A percentile compares a stretch with the other conserved stretches of the same genome.
Evolutionary conservation across 1,140 invertebrate genomes (phyloP).

Genomic region (Zophobas morio): DNA sequence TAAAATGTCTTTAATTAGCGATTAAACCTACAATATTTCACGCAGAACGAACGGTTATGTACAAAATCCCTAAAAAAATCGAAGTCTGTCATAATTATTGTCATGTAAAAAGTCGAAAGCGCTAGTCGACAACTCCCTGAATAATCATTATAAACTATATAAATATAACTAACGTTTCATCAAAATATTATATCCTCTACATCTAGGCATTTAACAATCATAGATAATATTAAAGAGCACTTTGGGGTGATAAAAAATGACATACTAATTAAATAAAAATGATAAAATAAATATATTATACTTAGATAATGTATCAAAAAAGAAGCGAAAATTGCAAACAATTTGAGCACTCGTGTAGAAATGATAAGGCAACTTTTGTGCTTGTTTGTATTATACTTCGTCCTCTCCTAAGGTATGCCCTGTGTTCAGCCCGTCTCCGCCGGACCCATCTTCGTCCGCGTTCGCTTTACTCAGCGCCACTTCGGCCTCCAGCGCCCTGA

Average conservation of each 20-base stretch:
- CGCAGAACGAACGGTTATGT: neutral
- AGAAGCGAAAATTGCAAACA: slow-evolving; percentile 35
- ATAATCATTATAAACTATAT: slow-evolving; percentile 58
- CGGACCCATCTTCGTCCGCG: slow-evolving; percentile 61
- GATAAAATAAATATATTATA: slow-evolving; percentile 43
- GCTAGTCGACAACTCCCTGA: slow-evolving; percentile 5
- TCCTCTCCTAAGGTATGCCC: slow-evolving; percentile 58
- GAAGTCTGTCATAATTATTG: slow-evolving; percentile 11
- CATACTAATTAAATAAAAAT: slow-evolving; percentile 31
- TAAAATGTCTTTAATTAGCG: neutral
- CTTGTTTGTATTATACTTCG: slow-evolving; percentile 58
- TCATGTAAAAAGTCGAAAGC: slow-evolving; percentile 10
- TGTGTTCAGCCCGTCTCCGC: slow-evolving; percentile 62
- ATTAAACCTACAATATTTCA: slow-evolving; percentile 20
- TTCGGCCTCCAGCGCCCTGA: slow-evolving; percentile 80
- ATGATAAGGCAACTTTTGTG: slow-evolving; percentile 40
- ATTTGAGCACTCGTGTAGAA: slow-evolving; percentile 28
- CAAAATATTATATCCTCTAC: slow-evolving; percentile 31
- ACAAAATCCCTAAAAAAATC: slow-evolving; percentile 21
- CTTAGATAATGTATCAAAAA: slow-evolving; percentile 38
- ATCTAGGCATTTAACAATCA: slow-evolving; percentile 39
- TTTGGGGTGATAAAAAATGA: slow-evolving; percentile 40
- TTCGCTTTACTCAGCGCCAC: slow-evolving; percentile 68
- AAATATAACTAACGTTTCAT: slow-evolving; percentile 51
- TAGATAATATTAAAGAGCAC: slow-evolving; percentile 40